These are phyloP conservation scores for Eupeodes luniger DNA, from an alignment of 2,888 invertebrate genomes.

Conservation along the genomic window DNA sequence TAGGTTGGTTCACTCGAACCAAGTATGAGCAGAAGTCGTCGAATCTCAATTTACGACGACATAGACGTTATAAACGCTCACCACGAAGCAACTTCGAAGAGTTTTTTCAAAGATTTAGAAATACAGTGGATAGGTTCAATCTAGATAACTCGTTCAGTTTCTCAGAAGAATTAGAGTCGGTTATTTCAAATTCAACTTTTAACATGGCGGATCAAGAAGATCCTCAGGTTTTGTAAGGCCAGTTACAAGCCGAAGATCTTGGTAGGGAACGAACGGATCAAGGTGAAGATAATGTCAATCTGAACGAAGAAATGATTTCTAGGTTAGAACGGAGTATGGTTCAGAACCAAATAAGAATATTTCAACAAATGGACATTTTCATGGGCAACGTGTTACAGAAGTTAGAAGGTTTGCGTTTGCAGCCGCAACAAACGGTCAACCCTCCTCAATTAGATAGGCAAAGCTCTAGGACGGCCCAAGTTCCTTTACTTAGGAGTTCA, in stretches of 20 bases:
- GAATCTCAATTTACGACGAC: no score
- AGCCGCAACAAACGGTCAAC: no score
- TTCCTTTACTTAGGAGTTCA: conserved; percentile 6
- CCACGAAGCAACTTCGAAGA: conserved; percentile 1
- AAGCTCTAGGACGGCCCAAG: neutral
- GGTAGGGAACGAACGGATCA: neutral
- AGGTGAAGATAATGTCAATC: neutral
- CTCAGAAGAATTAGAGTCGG: neutral
- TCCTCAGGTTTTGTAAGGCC: no score
- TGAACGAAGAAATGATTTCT: no score
- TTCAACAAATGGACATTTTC: no score
- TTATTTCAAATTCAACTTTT: neutral
- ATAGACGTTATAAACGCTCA: no score
- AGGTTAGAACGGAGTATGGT: no score
- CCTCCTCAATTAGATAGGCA: neutral
- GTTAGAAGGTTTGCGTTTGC: no score
- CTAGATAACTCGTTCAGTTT: conserved; percentile 7
- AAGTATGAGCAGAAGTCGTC: no score
- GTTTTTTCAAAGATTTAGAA: conserved; percentile 1
- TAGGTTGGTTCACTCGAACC: no score
- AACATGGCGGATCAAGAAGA: neutral
- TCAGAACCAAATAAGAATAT: no score
- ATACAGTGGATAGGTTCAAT: conserved; percentile 6
- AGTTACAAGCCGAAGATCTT: neutral
- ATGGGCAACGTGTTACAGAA: no score